Evolutionary conservation across 2,797 vertebrate genomes (phyloP).

Genomic region (Myioborus miniatus): DNA sequence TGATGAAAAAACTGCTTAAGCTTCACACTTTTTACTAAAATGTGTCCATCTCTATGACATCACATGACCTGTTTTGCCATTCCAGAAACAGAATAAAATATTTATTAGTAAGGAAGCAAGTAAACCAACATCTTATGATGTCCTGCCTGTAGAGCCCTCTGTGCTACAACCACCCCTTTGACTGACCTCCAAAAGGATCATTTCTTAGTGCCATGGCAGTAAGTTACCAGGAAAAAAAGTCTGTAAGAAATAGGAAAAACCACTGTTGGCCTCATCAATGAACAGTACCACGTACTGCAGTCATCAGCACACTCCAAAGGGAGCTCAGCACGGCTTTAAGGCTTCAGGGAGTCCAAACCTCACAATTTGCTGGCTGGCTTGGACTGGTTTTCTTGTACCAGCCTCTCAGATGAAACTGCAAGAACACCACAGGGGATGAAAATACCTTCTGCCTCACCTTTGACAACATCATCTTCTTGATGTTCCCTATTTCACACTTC

Average conservation of each 20-base stretch:
- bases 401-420: neutral
- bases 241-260: neutral
- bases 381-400: neutral
- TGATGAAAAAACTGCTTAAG: neutral
- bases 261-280: accelerated
- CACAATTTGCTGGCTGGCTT: neutral
- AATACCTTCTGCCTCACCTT: neutral
- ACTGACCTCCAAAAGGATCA: neutral
- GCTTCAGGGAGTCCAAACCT: neutral
- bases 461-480: neutral
- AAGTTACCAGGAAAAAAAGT: neutral
- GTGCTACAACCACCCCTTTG: neutral
- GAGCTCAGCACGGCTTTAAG: neutral
- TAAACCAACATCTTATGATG: neutral
- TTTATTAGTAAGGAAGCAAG: neutral
- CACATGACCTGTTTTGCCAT: neutral
- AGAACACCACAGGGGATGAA: neutral
- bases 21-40: neutral
- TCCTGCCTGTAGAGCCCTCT: neutral
- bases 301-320: neutral
- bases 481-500: neutral
- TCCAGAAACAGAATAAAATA: neutral
- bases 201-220: neutral
- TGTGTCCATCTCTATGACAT: neutral
- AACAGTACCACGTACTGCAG: accelerated